Percentiles rank a stretch among this genome's conserved stretches.
Conservation (phyloP, 2,888 invertebrate species). For the Druceiella hillmani region DNA sequence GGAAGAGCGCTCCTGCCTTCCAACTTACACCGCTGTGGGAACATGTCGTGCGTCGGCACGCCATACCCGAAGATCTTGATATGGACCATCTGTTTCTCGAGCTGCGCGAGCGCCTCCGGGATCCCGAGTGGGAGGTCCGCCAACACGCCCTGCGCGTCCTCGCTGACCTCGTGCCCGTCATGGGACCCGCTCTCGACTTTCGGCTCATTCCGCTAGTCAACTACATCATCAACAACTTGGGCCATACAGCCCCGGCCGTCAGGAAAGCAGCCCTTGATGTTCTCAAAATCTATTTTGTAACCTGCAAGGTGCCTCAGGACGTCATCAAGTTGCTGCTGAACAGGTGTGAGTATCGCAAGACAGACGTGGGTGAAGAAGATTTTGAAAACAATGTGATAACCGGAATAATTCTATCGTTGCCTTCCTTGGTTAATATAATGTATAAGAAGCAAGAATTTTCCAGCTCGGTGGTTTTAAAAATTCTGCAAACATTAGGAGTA, state of each 20-base stretch:
- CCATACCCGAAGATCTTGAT: slow-evolving; percentile 64
- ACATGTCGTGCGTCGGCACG: slow-evolving; percentile 66
- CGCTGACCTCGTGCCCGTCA: slow-evolving; percentile 70
- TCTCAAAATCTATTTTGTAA: slow-evolving; percentile 64
- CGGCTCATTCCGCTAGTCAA: slow-evolving; percentile 59
- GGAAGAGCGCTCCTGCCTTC: slow-evolving; percentile 23
- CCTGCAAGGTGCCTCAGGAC: slow-evolving; percentile 62
- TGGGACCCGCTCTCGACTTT: slow-evolving; percentile 62
- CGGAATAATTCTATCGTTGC: slow-evolving; percentile 60
- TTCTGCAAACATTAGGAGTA: slow-evolving; percentile 49
- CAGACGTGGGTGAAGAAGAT: slow-evolving; percentile 46
- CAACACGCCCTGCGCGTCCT: slow-evolving; percentile 76
- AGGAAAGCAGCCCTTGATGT: slow-evolving; percentile 75
- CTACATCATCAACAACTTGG: slow-evolving; percentile 71
- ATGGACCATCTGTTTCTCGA: slow-evolving; percentile 62
- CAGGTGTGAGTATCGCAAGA: slow-evolving; percentile 59
- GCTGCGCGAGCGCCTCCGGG: slow-evolving; percentile 65
- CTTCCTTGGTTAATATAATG: slow-evolving; percentile 55
- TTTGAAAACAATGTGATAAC: slow-evolving; percentile 54
- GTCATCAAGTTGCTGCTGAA: slow-evolving; percentile 60
- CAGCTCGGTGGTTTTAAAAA: slow-evolving; percentile 47
- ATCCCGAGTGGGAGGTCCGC: slow-evolving; percentile 80
- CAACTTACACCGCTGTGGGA: slow-evolving; percentile 77
- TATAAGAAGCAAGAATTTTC: too few species aligned
- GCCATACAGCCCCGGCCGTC: slow-evolving; percentile 74